Conservation (phyloP, 2,888 invertebrate species). For the Pediacus dermestoides region DNA sequence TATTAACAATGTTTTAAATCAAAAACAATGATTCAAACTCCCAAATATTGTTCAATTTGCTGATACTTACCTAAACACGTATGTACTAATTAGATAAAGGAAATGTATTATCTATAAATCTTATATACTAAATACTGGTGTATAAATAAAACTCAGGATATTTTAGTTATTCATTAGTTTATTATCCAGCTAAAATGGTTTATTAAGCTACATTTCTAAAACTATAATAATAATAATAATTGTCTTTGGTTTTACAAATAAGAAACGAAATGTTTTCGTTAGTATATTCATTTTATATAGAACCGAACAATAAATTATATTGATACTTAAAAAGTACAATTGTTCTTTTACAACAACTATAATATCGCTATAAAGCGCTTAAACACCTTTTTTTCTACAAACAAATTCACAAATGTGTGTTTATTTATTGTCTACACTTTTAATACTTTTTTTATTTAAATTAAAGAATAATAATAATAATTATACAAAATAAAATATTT, state of each 20-base stretch:
- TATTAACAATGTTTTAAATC: too few relatives aligned
- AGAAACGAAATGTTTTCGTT: slow-evolving; percentile 11
- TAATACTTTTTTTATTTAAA: slow-evolving; percentile 37
- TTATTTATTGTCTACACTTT: slow-evolving; percentile 46
- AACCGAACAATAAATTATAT: slow-evolving; percentile 34
- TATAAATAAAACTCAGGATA: too few relatives aligned
- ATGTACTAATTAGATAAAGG: too few relatives aligned
- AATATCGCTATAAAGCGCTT: slow-evolving; percentile 36
- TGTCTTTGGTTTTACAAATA: slow-evolving; percentile 41
- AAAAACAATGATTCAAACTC: too few relatives aligned
- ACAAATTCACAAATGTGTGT: slow-evolving; percentile 40
- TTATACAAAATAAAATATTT: slow-evolving; percentile 30
- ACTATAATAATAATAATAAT: slow-evolving; percentile 39
- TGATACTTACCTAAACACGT: too few relatives aligned
- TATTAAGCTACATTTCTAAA: slow-evolving; percentile 43
- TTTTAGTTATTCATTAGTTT: slow-evolving; percentile 30
- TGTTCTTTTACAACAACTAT: slow-evolving; percentile 39
- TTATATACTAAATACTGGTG: too few relatives aligned
- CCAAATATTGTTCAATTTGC: too few relatives aligned
- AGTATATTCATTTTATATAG: slow-evolving; percentile 17
- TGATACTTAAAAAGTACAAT: slow-evolving; percentile 28
- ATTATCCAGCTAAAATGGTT: slow-evolving; percentile 36
- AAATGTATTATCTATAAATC: too few relatives aligned
- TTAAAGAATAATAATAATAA: slow-evolving; percentile 30
- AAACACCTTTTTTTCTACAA: slow-evolving; percentile 39